These are phyloP conservation scores for Pseudomugil tenellus DNA, from an alignment of 2,797 vertebrate genomes.

Conservation along the genomic window DNA sequence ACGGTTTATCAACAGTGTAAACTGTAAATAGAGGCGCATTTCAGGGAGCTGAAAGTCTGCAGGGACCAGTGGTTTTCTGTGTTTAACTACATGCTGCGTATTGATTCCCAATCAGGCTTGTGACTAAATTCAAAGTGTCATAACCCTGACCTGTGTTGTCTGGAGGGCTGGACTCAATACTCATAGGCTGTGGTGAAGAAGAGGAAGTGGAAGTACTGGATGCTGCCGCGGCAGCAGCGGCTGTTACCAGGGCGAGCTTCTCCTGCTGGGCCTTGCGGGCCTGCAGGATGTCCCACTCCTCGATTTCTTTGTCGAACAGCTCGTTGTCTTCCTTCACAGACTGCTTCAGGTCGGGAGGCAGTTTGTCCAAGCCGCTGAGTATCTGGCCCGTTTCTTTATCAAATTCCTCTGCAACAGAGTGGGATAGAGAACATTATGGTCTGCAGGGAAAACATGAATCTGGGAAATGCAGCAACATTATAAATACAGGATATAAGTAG, in stretches of 20 bases:
- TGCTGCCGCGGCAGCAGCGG: conserved; percentile 58
- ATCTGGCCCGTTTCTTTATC: conserved; percentile 95
- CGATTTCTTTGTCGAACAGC: conserved; percentile 91
- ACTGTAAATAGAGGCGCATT: neutral
- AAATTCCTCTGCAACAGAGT: conserved; percentile 88
- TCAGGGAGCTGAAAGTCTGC: neutral
- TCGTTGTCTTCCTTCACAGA: conserved; percentile 95
- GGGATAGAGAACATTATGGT: neutral
- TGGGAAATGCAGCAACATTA: too few relatives aligned
- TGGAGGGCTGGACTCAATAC: conserved; percentile 74
- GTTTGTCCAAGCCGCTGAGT: conserved; percentile 92
- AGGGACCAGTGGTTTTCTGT: conserved; percentile 9
- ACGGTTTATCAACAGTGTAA: neutral
- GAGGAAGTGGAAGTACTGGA: conserved; percentile 65
- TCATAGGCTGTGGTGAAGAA: conserved; percentile 81
- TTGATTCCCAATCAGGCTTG: neutral
- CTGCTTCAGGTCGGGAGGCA: conserved; percentile 93
- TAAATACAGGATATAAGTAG: too few relatives aligned
- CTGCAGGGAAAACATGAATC: neutral
- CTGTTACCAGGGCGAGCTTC: conserved; percentile 84
- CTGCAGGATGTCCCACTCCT: conserved; percentile 92
- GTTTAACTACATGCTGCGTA: conserved; percentile 18
- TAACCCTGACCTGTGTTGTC: conserved; percentile 78
- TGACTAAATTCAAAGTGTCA: neutral
- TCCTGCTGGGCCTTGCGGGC: conserved; percentile 91